A percentile compares a stretch with the other conserved stretches of the same genome.
Conservation (phyloP, 2,113 vertebrate species). For the Ptyas mucosa region DNA sequence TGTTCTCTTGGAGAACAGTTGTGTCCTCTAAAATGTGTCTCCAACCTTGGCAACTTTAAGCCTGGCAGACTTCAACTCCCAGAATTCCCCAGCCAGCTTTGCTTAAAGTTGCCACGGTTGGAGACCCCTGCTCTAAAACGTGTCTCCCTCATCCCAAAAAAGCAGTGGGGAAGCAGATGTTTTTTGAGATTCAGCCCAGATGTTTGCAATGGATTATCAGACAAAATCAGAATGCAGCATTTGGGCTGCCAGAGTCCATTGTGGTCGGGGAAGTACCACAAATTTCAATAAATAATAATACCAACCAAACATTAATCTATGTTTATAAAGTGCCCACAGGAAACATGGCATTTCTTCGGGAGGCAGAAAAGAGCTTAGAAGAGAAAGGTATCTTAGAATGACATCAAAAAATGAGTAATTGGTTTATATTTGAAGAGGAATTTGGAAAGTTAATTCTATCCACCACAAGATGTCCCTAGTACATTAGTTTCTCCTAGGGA, state of each 20-base stretch:
- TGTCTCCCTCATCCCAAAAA: not conserved
- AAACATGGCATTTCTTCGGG: not conserved
- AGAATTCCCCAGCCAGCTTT: no score
- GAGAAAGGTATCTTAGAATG: not conserved
- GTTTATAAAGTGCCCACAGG: not conserved
- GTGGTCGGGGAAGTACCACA: not conserved
- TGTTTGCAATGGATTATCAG: not conserved
- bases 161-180: not conserved
- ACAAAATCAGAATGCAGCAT: not conserved
- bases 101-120: no score
- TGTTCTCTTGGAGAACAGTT: not conserved
- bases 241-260: not conserved
- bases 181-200: not conserved
- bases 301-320: not conserved
- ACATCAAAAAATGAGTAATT: not conserved
- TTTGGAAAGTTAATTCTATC: not conserved
- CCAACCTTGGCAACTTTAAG: no score
- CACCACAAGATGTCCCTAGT: constrained; percentile 58
- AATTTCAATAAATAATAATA: not conserved
- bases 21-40: not conserved
- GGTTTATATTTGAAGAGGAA: not conserved
- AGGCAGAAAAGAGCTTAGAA: not conserved
- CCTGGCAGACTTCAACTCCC: no score
- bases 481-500: not conserved
- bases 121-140: not conserved